Evolutionary conservation across 2,797 vertebrate species (phyloP).

Genomic region (Capromys pilorides): DNA sequence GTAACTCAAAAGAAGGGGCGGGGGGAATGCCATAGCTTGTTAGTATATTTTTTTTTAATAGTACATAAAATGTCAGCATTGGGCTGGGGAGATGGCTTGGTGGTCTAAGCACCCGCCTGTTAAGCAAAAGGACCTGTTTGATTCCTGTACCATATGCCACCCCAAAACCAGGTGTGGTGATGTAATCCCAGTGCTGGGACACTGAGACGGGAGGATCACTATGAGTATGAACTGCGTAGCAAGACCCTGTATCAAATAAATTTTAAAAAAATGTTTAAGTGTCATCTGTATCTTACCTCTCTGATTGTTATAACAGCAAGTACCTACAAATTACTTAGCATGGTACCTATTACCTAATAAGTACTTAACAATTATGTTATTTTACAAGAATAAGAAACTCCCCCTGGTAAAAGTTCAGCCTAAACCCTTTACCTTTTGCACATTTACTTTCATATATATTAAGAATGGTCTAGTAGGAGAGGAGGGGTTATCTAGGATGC

Average conservation of each 20-base stretch:
- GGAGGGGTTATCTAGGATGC: background rate
- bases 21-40: background rate
- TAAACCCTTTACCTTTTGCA: constrained; percentile 9
- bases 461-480: background rate
- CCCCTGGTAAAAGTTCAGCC: background rate
- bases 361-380: constrained; percentile 1
- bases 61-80: background rate
- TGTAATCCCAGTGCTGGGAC: no score
- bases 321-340: constrained; percentile 39
- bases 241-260: no score
- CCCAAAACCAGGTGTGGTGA: no score
- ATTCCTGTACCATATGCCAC: no score
- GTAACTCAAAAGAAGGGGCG: background rate
- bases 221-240: no score
- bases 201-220: no score
- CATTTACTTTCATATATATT: background rate
- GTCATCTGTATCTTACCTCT: background rate
- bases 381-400: constrained; percentile 22
- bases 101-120: no score
- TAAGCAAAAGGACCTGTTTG: no score
- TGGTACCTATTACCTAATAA: constrained; percentile 37
- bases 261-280: background rate
- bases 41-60: constrained; percentile 10
- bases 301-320: background rate
- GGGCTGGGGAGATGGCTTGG: background rate